Evolutionary conservation across 2,113 vertebrate species (phyloP), one percentile per base, ranked within the genome.

Genomic region (Natator depressus): DNA sequence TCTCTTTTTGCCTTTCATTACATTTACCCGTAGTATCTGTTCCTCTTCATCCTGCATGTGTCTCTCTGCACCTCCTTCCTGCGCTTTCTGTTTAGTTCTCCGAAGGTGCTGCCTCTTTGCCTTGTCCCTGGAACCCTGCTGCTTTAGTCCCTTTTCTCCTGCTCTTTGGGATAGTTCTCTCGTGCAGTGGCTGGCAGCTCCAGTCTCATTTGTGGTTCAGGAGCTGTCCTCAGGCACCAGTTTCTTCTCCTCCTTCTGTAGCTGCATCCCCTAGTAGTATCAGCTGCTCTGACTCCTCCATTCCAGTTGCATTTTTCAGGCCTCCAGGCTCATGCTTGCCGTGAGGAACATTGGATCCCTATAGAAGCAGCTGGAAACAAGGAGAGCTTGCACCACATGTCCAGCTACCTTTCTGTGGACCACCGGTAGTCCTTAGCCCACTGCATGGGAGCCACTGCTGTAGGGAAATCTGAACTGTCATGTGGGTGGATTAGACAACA

Each of bases 371-470:
- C 19, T 89, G 79, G 13, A 87, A 50, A 75, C 2, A 12, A 80
- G 20, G 4, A 6, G 29, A 47, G 14, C 65, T 93, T 27, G 2
- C 31, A 54, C 85, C 31, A 6, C 22, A 3, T 83, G 10, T 82
- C 42, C 47, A 49, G 46, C 49, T 88, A 88, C 62, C 20, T 79
- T 94, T 89, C 12, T 92, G 55, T 4, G 2, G 79, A 6, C 10
- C 57, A 1, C 17, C 84, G 8, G 1, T 25, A 20, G 6, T 35
- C 76, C 24, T 22, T 53, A 8, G 17, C 50, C 22, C 10, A 13
- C 0, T 0, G 24, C 11, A 12, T 25, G 29, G 31, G 46, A 81
- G n/a, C 4, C 25, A 22, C 49, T 19, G 53, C 42, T 51, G 47
- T 69, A 85, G 62, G 55, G 24, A 94, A 27, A 1, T 25, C 35